Evolutionary conservation across 2,113 vertebrate species (phyloP), one percentile per base, ranked within the genome.

Genomic region (Eonycteris spelaea): DNA sequence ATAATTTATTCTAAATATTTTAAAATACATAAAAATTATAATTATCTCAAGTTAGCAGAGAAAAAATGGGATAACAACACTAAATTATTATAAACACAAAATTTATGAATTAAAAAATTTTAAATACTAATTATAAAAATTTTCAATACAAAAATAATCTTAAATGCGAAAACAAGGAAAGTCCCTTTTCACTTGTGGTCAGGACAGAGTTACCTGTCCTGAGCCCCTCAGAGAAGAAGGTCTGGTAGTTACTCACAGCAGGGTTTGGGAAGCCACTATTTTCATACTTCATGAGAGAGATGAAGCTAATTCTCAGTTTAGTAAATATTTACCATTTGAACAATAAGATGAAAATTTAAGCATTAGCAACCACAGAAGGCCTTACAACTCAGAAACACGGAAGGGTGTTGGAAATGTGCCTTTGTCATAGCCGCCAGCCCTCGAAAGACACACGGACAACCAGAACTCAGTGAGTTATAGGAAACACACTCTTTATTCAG

Each of bases 1-100:
- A 95, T 90, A 80, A 75, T 68, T 75, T 40, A 78, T 75, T 82
- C 8, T 65, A 86, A 67, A 86, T 33, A 94, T 40, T 80, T 91
- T 53, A 40, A 73, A 86, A 94, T 33, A 75, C 9, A 63, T n/a
- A 84, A 57, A 71, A 71, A 87, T 75, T 82, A 89, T 55, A 83
- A 86, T 83, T 51, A 77, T 68, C 57, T 91, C 67, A 92, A 63
- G 21, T 79, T 61, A 89, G 14, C 9, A 57, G 53, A 57, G 61
- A 90, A 95, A 70, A 84, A 95, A 84, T 75, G 26, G 15, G 15
- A 7, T 30, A 11, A 28, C 22, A 3, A 92, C 53, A 55, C 10
- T 53, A 96, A 86, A 40, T 86, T 59, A 83, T 35, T 48, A 48
- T 48, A 48, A 48, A 63, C 5, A 33, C 61, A 57, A 67, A 70